Evolutionary conservation across 2,888 invertebrate genomes (phyloP), one percentile per base, ranked within the genome.

Genomic region (Rhimphoctona megacephalus): DNA sequence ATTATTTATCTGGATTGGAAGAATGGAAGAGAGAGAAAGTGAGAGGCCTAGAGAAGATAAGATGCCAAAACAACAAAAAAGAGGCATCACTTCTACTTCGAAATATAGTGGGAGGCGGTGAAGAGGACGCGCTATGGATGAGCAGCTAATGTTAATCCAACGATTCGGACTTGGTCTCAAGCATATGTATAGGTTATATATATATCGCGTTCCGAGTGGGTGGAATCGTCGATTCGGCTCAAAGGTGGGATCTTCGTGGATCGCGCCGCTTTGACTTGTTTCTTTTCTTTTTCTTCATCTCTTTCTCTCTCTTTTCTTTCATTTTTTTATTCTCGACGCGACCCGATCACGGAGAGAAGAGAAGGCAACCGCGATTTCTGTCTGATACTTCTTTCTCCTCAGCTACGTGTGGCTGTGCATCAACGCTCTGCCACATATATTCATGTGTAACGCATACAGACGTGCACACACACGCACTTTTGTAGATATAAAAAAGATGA

Each of bases 191-290:
- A 9, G 14, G 25, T 46, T 25, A 33, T 69, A 33, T 80, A 72
- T 89, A 79, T 66, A 77, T 83, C 57, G 77, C 43, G 77, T 52
- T 86, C 83, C 90, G 91, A 87, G 93, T 93, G 93, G 93, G 93
- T 93, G 93, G 93, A 93, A 92, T 92, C 92, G 91, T 90, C 90
- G 91, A 91, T 90, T 89, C 89, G 87, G 86, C 88, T 87, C 88
- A 90, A 87, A 92, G 92, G 92, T 92, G 92, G 91, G 91, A 92
- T 93, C 91, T 90, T 88, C 86, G 89, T 89, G 90, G 83, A 88
- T 87, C 81, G 84, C 84, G 54, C 67, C 66, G 73, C 79, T 84
- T 85, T 73, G 39, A 69, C 80, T 81, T n/a, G n/a, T 17, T 64
- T 76, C 46, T 76, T 74, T 70, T 46, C 1, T 67, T 66, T 30